Evolutionary conservation across 1,140 invertebrate species (phyloP).

Genomic region (Sarcophaga peregrina): DNA sequence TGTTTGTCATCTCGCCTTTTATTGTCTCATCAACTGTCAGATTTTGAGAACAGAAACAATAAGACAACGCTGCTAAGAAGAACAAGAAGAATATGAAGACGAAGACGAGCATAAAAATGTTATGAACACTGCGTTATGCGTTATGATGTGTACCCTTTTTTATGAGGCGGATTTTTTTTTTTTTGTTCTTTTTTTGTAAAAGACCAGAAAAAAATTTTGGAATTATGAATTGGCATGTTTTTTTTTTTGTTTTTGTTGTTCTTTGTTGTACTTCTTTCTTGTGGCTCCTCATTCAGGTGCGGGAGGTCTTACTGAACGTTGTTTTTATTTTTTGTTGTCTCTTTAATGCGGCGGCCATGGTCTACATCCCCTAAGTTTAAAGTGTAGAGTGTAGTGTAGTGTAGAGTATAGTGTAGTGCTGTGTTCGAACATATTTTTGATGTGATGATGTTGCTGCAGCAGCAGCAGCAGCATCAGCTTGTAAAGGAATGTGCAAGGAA

Average conservation of each 20-base stretch:
- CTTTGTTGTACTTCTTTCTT: not conserved
- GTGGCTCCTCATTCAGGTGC: constrained; percentile 11
- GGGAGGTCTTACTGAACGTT: constrained; percentile 1
- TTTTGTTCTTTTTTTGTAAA: not conserved
- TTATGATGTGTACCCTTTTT: no score
- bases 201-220: not conserved
- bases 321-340: no score
- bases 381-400: no score
- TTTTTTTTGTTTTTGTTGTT: not conserved
- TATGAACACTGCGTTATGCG: no score
- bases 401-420: not conserved
- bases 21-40: constrained; percentile 39
- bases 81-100: not conserved
- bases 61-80: not conserved
- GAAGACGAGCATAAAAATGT: not conserved
- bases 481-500: not conserved
- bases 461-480: no score
- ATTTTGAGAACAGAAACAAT: constrained; percentile 24
- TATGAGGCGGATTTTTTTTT: no score
- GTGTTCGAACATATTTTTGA: constrained; percentile 5
- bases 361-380: not conserved
- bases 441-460: not conserved
- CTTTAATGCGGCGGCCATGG: no score
- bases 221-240: constrained; percentile 36
- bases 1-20: constrained; percentile 32